phyloP scores from a whole-genome alignment of 2,113 vertebrate genomes.

The Chascanopsetta lugubris region DNA sequence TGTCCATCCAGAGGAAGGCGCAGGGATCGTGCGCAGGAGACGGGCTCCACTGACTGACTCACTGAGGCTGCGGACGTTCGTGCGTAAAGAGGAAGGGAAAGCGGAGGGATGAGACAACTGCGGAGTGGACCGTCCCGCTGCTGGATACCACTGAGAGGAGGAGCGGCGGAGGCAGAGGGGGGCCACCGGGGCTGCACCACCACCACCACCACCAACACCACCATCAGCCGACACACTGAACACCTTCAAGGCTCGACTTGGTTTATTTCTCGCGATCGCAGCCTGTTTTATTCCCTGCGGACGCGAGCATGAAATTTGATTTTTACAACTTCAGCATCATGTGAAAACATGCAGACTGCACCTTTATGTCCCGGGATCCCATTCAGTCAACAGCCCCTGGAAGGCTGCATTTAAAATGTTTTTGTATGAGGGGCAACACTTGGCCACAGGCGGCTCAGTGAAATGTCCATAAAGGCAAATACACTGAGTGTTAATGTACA shows the following conservation, averaged over 20 bases:
- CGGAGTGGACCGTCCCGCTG: constrained; percentile 72
- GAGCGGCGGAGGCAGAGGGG: constrained; percentile 58
- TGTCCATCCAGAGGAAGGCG: constrained; percentile 67
- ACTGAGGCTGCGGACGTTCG: constrained; percentile 75
- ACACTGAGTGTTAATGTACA: neutral
- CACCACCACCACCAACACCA: too few species aligned
- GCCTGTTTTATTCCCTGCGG: neutral
- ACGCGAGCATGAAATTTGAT: neutral
- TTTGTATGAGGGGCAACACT: neutral
- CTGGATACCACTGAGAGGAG: constrained; percentile 62
- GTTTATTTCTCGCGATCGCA: neutral
- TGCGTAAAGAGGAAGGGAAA: constrained; percentile 75
- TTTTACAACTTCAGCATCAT: neutral
- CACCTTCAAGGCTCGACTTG: constrained; percentile 46
- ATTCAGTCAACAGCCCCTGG: neutral
- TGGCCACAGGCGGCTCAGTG: neutral
- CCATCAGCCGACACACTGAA: constrained; percentile 71
- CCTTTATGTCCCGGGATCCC: neutral
- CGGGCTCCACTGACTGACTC: constrained; percentile 47
- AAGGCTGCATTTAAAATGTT: neutral
- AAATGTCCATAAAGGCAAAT: neutral
- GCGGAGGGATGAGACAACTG: constrained; percentile 75
- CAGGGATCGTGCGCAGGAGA: constrained; percentile 49
- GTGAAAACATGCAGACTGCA: neutral
- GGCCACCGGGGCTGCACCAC: constrained; percentile 69